phyloP scores from a whole-genome alignment of 2,888 invertebrate genomes.

The Leptopterna dolabrata region DNA sequence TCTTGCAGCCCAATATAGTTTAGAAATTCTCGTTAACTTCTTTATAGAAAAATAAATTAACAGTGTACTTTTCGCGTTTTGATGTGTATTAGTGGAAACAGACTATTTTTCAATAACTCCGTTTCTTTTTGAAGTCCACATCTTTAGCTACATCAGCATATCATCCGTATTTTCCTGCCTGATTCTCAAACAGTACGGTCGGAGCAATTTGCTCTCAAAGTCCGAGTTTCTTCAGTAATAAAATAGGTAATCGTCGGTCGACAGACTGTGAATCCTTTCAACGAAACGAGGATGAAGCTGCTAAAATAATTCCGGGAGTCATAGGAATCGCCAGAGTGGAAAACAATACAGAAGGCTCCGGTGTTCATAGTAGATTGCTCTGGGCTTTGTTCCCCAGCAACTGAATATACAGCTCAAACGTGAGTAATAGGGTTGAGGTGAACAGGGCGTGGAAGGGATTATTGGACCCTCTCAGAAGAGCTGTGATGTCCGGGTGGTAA shows the following conservation, averaged over 20 bases:
- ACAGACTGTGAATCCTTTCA: neutral
- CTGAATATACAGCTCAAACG: conserved; percentile 18
- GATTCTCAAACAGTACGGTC: neutral
- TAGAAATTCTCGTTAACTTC: too few species aligned
- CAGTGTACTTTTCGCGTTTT: too few species aligned
- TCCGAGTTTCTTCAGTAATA: neutral
- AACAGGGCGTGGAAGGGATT: neutral
- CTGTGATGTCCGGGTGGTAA: conserved; percentile 17
- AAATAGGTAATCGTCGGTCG: neutral
- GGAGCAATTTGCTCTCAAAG: neutral
- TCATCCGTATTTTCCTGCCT: neutral
- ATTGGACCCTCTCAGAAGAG: conserved; percentile 5
- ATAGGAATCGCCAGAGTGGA: neutral
- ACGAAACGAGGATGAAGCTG: neutral
- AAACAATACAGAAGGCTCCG: conserved; percentile 7
- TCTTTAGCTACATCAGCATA: neutral
- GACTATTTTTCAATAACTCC: too few species aligned
- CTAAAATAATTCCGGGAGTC: neutral
- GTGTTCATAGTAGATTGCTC: conserved; percentile 3
- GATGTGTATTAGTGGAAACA: too few species aligned
- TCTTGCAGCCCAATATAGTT: too few species aligned
- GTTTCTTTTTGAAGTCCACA: too few species aligned
- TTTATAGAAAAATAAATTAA: too few species aligned
- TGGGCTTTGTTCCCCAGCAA: neutral
- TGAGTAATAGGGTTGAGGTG: conserved; percentile 28